A percentile compares a stretch with the other conserved stretches of the same genome.
phyloP scores from a whole-genome alignment of 1,140 invertebrate genomes.

The Leptinotarsa texana region DNA sequence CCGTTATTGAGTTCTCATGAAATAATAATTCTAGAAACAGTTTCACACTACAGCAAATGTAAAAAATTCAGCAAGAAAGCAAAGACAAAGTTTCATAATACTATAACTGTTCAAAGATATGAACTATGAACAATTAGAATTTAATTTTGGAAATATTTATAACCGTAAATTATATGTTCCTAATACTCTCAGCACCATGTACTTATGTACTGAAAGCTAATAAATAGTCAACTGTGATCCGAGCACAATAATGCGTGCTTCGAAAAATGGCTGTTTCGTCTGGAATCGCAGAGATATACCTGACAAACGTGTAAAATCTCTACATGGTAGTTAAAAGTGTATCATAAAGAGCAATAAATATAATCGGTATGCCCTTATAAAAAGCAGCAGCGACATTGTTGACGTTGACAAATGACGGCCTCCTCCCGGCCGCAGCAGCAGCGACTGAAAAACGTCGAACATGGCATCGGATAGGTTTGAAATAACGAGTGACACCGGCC shows the following conservation, averaged over 20 bases:
- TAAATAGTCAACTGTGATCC: background rate
- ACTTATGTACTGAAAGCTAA: no score
- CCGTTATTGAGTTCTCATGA: no score
- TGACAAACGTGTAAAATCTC: slow-evolving; percentile 24
- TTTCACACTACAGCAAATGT: no score
- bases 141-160: no score
- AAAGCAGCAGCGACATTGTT: slow-evolving; percentile 21
- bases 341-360: slow-evolving; percentile 24
- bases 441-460: slow-evolving; percentile 16
- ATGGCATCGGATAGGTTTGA: slow-evolving; percentile 31
- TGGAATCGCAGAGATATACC: background rate
- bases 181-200: no score
- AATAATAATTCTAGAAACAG: no score
- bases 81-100: no score
- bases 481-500: slow-evolving; percentile 38
- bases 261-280: background rate
- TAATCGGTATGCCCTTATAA: slow-evolving; percentile 28
- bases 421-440: background rate
- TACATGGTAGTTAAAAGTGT: slow-evolving; percentile 27
- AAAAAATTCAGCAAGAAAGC: no score
- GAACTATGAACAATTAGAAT: no score
- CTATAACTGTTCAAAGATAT: no score
- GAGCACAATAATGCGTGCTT: background rate
- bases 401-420: slow-evolving; percentile 27
- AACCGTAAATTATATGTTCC: no score